phyloP scores from a whole-genome alignment of 2,888 invertebrate species.

The Lampropteryx suffumata region DNA sequence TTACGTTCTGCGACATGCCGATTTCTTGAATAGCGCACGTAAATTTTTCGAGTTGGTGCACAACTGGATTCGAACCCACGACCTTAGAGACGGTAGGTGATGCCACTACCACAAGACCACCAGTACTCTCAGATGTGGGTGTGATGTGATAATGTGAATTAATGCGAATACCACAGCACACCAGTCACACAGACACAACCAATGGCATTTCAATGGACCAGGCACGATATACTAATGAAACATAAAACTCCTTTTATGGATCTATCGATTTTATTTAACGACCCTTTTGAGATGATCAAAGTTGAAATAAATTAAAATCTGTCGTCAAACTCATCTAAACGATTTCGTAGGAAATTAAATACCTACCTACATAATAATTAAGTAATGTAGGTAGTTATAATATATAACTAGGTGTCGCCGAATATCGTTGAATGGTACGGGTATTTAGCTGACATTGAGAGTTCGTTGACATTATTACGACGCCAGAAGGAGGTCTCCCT shows the following conservation, averaged over 20 bases:
- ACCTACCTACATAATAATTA: neutral
- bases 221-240: slow-evolving; percentile 45
- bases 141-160: slow-evolving; percentile 35
- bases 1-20: too few species aligned
- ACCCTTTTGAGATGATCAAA: slow-evolving; percentile 42
- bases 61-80: too few species aligned
- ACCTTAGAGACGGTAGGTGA: too few species aligned
- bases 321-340: slow-evolving; percentile 38
- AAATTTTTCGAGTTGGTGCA: too few species aligned
- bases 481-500: slow-evolving; percentile 60
- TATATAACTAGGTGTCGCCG: slow-evolving; percentile 1
- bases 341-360: slow-evolving; percentile 45
- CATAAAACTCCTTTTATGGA: slow-evolving; percentile 50
- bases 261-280: slow-evolving; percentile 43
- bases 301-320: slow-evolving; percentile 45
- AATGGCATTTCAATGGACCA: slow-evolving; percentile 45
- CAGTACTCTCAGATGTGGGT: too few species aligned
- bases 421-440: slow-evolving; percentile 38
- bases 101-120: too few species aligned
- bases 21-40: too few species aligned
- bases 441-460: slow-evolving; percentile 73
- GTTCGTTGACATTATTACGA: slow-evolving; percentile 68
- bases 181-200: slow-evolving; percentile 43
- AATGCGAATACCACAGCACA: slow-evolving; percentile 33
- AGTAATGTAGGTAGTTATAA: too few species aligned